Conservation (phyloP, 1,140 invertebrate species). For the Glossosoma conforme region DNA sequence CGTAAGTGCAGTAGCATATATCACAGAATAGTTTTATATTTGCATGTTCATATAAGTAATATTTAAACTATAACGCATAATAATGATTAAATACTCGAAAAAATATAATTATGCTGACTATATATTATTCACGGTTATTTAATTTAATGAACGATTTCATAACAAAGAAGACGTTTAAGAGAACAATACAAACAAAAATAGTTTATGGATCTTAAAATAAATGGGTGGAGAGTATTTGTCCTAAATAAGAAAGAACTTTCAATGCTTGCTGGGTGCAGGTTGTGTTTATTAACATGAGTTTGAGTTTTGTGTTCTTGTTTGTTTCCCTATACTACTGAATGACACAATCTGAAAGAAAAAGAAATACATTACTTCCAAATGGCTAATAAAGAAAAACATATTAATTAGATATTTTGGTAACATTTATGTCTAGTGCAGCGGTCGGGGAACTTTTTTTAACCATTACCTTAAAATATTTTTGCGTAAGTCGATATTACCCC, state of each 20-base stretch:
- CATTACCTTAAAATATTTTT: background rate
- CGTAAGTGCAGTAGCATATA: constrained; percentile 41
- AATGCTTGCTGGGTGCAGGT: constrained; percentile 80
- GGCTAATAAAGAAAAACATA: background rate
- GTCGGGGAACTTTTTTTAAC: background rate
- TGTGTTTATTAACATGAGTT: constrained; percentile 51
- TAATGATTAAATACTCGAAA: constrained; percentile 4
- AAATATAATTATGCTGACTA: constrained; percentile 3
- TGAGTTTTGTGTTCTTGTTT: constrained; percentile 47
- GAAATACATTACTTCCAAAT: constrained; percentile 16
- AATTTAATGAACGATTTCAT: constrained; percentile 2
- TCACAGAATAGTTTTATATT: constrained; percentile 46
- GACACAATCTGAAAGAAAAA: constrained; percentile 72
- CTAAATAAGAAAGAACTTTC: constrained; percentile 51
- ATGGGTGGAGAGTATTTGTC: constrained; percentile 16
- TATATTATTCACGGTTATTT: constrained; percentile 11
- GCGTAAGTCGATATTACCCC: background rate
- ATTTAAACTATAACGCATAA: constrained; percentile 15
- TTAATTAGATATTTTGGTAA: background rate
- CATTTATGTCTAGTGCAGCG: background rate
- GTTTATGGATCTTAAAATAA: background rate
- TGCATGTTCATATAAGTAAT: constrained; percentile 21
- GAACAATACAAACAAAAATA: background rate
- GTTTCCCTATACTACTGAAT: constrained; percentile 58
- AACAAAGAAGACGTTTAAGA: background rate